Conservation (phyloP, 1,140 invertebrate species). For the Artemia franciscana region DNA sequence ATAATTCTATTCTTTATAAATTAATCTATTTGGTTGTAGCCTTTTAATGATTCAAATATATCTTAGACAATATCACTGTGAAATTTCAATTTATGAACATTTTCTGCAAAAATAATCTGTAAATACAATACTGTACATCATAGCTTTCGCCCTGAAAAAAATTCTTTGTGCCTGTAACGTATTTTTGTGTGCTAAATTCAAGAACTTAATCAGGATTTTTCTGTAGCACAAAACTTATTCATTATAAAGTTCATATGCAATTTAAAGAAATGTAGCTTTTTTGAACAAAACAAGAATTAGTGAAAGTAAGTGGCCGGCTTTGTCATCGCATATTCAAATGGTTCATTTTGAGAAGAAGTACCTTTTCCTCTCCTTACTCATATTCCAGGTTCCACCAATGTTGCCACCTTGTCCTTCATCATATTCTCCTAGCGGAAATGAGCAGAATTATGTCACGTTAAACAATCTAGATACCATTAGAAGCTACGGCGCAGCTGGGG, state of each 20-base stretch:
- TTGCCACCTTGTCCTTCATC: slow-evolving; percentile 48
- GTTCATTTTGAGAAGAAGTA: not conserved
- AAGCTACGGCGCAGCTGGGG: slow-evolving; percentile 74
- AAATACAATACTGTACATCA: too few relatives aligned
- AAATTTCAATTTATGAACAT: too few relatives aligned
- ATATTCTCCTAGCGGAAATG: slow-evolving; percentile 51
- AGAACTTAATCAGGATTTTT: not conserved
- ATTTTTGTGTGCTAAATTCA: too few relatives aligned
- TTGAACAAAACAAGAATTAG: not conserved
- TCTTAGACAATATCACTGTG: too few relatives aligned
- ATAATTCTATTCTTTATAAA: too few relatives aligned
- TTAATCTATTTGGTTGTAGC: too few relatives aligned
- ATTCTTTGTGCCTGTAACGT: too few relatives aligned
- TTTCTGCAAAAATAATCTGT: too few relatives aligned
- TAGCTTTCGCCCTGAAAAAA: too few relatives aligned
- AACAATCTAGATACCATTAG: slow-evolving; percentile 76
- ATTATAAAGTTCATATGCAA: not conserved
- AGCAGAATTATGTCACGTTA: slow-evolving; percentile 34
- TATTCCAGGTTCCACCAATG: slow-evolving; percentile 31
- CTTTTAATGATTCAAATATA: too few relatives aligned
- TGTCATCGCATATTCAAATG: too few relatives aligned
- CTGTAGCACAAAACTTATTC: not conserved
- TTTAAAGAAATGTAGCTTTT: not conserved
- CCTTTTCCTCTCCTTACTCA: not conserved
- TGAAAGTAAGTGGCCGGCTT: not conserved